Conservation (phyloP, 2,888 invertebrate species). For the Xestobium rufovillosum region DNA sequence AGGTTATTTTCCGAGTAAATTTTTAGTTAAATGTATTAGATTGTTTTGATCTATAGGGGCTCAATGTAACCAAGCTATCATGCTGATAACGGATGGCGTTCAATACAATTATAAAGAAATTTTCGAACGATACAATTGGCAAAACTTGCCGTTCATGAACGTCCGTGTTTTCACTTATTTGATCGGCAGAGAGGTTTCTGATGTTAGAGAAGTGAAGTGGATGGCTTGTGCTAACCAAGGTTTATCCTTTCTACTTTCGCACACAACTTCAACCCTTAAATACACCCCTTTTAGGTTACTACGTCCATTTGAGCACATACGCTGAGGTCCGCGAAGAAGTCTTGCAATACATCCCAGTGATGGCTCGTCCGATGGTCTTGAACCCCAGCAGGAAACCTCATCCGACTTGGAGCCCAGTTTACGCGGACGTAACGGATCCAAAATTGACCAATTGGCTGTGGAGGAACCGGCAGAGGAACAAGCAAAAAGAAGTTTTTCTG, state of each 20-base stretch:
- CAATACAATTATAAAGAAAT: conserved; percentile 90
- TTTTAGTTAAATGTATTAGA: neutral
- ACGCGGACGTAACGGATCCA: conserved; percentile 86
- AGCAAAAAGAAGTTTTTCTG: conserved; percentile 69
- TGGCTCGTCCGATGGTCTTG: conserved; percentile 91
- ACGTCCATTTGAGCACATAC: conserved; percentile 91
- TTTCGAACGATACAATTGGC: conserved; percentile 87
- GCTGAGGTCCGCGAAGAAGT: conserved; percentile 96
- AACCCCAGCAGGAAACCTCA: conserved; percentile 71
- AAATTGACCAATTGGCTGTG: conserved; percentile 87
- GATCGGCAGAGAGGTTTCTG: conserved; percentile 75
- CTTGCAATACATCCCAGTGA: conserved; percentile 91
- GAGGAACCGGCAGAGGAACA: conserved; percentile 74
- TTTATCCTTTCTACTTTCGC: no score
- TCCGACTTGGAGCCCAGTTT: conserved; percentile 95
- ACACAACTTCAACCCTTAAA: conserved; percentile 1
- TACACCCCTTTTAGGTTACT: conserved; percentile 60
- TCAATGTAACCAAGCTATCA: conserved; percentile 87
- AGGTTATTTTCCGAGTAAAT: conserved; percentile 25
- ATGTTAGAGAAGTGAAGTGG: conserved; percentile 89
- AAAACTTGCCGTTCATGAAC: conserved; percentile 63
- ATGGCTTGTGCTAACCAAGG: conserved; percentile 97
- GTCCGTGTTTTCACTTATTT: conserved; percentile 97
- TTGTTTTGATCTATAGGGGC: conserved; percentile 30
- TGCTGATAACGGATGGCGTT: conserved; percentile 98